These are phyloP conservation scores for Pseudomugil gertrudae DNA, from an alignment of 2,797 vertebrate species.

Conservation along the genomic window DNA sequence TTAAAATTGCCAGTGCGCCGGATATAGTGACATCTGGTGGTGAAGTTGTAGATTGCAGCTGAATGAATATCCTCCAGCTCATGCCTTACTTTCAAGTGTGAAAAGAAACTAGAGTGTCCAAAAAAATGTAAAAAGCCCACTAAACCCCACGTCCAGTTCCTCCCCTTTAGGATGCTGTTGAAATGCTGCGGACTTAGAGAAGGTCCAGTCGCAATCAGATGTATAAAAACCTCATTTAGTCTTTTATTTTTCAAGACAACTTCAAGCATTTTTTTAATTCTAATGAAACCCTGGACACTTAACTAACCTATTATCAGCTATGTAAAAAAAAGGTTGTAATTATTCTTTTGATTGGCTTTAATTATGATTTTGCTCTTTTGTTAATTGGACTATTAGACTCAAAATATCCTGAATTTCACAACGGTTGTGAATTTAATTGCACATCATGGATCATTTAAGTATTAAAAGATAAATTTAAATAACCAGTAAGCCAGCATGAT, in stretches of 20 bases:
- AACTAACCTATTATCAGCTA: background rate
- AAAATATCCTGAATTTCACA: background rate
- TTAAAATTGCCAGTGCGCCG: background rate
- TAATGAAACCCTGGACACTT: background rate
- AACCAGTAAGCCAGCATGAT: no score
- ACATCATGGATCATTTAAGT: no score
- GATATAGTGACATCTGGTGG: background rate
- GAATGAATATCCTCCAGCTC: background rate
- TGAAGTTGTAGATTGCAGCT: background rate
- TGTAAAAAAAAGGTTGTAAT: background rate
- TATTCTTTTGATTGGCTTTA: background rate
- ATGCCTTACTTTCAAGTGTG: background rate
- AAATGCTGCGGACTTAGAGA: background rate
- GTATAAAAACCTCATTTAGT: no score
- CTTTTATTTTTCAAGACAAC: background rate
- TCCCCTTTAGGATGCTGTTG: background rate
- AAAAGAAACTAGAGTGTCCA: background rate
- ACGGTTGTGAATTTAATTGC: no score
- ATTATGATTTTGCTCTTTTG: background rate
- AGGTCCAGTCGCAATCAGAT: background rate
- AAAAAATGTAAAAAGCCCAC: background rate
- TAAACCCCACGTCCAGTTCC: background rate
- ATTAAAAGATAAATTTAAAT: no score
- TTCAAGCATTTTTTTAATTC: background rate
- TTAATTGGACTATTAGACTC: background rate